These are phyloP conservation scores for Tokudaia muenninki DNA, from an alignment of 2,797 vertebrate genomes.

Conservation along the genomic window DNA sequence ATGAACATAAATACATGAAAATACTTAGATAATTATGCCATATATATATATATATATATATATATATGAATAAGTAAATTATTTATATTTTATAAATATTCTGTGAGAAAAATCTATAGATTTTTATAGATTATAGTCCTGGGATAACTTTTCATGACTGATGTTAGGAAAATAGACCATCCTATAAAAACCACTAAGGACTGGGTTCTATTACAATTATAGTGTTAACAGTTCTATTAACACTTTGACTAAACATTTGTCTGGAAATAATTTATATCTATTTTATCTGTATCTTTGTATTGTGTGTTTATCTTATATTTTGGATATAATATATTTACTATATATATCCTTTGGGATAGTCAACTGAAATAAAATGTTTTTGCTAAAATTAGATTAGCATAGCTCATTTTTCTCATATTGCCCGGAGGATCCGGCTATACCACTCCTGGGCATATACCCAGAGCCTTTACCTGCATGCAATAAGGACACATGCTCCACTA, in stretches of 20 bases:
- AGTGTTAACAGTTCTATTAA: background rate
- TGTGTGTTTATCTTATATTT: background rate
- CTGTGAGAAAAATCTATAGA: background rate
- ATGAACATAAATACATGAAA: background rate
- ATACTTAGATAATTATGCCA: background rate
- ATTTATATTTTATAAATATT: slow-evolving; percentile 18
- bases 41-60: background rate
- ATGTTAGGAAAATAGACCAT: background rate
- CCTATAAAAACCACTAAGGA: background rate
- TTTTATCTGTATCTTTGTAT: background rate
- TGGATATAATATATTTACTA: background rate
- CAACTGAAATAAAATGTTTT: background rate
- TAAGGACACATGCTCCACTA: too few relatives aligned
- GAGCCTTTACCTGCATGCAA: too few relatives aligned
- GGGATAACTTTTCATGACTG: background rate
- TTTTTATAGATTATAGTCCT: background rate
- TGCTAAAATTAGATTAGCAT: slow-evolving; percentile 13
- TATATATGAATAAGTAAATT: slow-evolving; percentile 48
- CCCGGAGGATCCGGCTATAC: too few relatives aligned
- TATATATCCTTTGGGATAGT: background rate
- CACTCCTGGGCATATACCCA: too few relatives aligned
- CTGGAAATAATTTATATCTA: background rate
- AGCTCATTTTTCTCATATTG: background rate
- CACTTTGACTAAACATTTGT: background rate
- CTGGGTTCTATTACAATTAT: background rate